Evolutionary conservation across 2,113 vertebrate genomes (phyloP).

Genomic region (Mesoclemmys tuberculata): DNA sequence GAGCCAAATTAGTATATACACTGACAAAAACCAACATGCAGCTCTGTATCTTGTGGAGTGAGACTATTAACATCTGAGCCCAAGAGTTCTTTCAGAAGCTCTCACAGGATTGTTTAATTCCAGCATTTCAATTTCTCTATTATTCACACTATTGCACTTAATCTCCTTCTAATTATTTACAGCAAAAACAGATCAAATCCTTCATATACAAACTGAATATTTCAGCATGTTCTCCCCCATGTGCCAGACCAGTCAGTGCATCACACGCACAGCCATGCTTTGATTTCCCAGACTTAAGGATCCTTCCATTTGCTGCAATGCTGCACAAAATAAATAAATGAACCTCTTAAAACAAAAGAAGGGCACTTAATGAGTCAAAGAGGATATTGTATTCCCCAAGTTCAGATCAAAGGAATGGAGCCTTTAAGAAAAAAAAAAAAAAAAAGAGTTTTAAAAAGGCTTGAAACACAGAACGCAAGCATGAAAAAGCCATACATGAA

Average conservation of each 20-base stretch:
- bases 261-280: conserved; percentile 14
- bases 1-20: background rate
- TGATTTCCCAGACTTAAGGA: conserved; percentile 46
- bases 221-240: background rate
- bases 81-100: background rate
- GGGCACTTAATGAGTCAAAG: conserved; percentile 54
- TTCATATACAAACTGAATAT: background rate
- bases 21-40: background rate
- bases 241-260: background rate
- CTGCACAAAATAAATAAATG: conserved; percentile 60
- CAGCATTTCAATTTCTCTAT: background rate
- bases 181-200: background rate
- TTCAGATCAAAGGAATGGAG: conserved; percentile 40
- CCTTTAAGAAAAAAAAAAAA: conserved; percentile 38
- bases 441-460: conserved; percentile 22
- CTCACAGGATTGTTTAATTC: background rate
- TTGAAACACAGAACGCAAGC: background rate
- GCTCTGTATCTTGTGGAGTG: background rate
- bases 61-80: background rate
- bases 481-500: conserved; percentile 1
- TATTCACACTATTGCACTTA: background rate
- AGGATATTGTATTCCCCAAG: conserved; percentile 33
- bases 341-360: conserved; percentile 23
- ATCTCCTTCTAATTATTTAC: background rate
- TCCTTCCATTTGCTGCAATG: conserved; percentile 49